A percentile compares a stretch with the other conserved stretches of the same genome.
These are phyloP conservation scores for Glossophaga mutica DNA, from an alignment of 2,797 vertebrate genomes.

Conservation along the genomic window DNA sequence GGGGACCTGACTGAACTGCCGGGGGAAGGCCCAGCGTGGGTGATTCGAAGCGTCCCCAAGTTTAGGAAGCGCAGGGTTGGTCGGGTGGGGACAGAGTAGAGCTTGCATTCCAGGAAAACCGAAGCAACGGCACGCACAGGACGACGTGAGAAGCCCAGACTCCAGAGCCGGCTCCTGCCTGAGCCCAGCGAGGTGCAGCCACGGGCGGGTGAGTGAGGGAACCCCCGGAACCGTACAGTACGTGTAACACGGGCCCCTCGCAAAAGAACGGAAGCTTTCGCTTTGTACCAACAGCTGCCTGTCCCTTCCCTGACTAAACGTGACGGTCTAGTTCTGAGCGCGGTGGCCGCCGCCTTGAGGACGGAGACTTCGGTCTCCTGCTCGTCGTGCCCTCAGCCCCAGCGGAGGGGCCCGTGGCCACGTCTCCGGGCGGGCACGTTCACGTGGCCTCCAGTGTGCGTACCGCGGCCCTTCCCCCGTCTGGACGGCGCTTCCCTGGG, in stretches of 20 bases:
- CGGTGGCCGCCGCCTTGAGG: no score
- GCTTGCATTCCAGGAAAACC: neutral
- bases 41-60: rapidly evolving
- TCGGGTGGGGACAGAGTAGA: neutral
- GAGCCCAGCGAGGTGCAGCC: neutral
- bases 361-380: rapidly evolving
- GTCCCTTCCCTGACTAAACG: neutral
- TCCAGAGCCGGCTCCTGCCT: neutral
- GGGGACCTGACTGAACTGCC: rapidly evolving
- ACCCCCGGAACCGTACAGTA: rapidly evolving
- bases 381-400: rapidly evolving
- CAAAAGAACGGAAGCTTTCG: rapidly evolving
- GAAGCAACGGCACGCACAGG: neutral
- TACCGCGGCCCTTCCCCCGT: rapidly evolving
- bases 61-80: neutral
- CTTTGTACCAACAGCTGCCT: no score
- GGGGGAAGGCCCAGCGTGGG: no score
- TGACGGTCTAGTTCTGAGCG: neutral
- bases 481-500: rapidly evolving
- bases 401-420: rapidly evolving
- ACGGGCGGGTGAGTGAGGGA: neutral
- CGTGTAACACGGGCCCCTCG: rapidly evolving
- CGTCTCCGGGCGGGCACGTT: rapidly evolving
- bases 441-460: rapidly evolving
- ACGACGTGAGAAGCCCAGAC: no score